phyloP scores from a whole-genome alignment of 2,797 vertebrate genomes.

The Valencia hispanica region DNA sequence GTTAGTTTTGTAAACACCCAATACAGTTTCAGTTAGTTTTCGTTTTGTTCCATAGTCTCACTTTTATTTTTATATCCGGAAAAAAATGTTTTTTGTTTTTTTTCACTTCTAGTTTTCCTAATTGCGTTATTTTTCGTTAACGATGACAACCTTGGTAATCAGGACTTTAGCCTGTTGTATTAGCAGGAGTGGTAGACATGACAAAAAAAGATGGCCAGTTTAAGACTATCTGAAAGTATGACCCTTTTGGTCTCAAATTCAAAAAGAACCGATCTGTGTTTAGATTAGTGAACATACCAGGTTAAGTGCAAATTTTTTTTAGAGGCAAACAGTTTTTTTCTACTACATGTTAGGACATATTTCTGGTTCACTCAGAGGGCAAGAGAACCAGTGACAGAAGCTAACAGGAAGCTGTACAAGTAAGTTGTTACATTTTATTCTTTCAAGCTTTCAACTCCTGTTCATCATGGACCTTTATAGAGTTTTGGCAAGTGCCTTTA shows the following conservation, averaged over 20 bases:
- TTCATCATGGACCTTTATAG: too few relatives aligned
- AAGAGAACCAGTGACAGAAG: background rate
- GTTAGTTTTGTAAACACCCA: too few relatives aligned
- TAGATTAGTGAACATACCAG: background rate
- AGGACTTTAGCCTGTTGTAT: background rate
- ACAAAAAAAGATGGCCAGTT: background rate
- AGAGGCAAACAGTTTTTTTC: background rate
- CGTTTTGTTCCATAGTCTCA: too few relatives aligned
- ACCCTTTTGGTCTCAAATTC: background rate
- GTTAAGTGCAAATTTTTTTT: background rate
- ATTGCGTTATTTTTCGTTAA: too few relatives aligned
- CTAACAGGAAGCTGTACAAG: background rate
- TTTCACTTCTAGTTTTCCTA: too few relatives aligned
- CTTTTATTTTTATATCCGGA: too few relatives aligned
- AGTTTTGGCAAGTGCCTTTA: too few relatives aligned
- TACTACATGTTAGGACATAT: background rate
- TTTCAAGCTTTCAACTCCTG: background rate
- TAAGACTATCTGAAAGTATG: background rate
- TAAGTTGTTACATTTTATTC: background rate
- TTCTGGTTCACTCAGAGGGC: background rate
- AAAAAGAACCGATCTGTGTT: background rate
- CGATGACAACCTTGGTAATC: too few relatives aligned
- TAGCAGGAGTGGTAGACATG: background rate
- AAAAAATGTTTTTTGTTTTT: too few relatives aligned
- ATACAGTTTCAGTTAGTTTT: too few relatives aligned